These are phyloP conservation scores for Bergia puertoricense DNA, from an alignment of 92 coral and sea anemone species.

Conservation along the genomic window DNA sequence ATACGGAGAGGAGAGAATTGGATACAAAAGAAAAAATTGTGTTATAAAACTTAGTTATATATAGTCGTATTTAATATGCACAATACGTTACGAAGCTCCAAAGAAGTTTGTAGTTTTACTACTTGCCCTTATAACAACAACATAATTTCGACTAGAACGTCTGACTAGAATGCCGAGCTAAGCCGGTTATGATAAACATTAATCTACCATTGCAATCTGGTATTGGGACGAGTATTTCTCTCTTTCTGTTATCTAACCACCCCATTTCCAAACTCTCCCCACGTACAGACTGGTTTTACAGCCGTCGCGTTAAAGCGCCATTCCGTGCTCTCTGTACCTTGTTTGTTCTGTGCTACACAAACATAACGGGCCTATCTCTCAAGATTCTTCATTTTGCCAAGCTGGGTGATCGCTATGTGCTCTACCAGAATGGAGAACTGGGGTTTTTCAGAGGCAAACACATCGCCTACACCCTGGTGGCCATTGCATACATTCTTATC, in stretches of 20 bases:
- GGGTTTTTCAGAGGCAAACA: conserved; percentile 76
- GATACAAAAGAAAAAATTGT: too few species aligned
- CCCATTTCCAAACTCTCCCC: background rate
- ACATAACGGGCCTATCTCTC: conserved; percentile 77
- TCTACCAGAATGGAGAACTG: conserved; percentile 72
- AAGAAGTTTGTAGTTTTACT: too few species aligned
- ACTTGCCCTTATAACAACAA: too few species aligned
- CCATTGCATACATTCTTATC: conserved; percentile 60
- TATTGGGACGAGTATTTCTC: background rate
- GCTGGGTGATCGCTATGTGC: conserved; percentile 57
- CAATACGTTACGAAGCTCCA: too few species aligned
- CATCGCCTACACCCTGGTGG: conserved; percentile 69
- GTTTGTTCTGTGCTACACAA: conserved; percentile 90
- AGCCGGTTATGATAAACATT: background rate
- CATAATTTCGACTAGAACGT: too few species aligned
- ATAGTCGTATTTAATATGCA: too few species aligned
- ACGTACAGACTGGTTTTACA: conserved; percentile 71
- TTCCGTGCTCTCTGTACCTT: conserved; percentile 93
- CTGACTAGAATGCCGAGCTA: too few species aligned
- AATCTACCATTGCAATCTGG: background rate
- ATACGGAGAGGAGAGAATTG: too few species aligned
- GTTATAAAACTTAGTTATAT: too few species aligned
- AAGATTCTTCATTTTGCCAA: conserved; percentile 71
- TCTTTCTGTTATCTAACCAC: background rate
- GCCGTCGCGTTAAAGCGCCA: conserved; percentile 78